These are phyloP conservation scores for Nezara viridula DNA, from an alignment of 2,888 invertebrate species.

Conservation along the genomic window DNA sequence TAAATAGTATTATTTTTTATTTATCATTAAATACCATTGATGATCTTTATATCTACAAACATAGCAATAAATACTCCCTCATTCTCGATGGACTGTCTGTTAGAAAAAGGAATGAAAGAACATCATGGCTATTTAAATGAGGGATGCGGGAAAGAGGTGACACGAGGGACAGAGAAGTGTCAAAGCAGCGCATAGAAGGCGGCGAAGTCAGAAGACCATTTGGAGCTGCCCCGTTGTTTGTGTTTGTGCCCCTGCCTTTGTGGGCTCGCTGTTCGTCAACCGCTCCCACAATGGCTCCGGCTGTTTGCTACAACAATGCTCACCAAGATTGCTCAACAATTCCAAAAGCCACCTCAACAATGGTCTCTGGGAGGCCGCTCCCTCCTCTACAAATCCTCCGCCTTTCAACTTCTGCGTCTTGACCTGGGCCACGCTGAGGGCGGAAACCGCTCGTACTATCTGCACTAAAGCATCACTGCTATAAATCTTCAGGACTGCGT, in stretches of 20 bases:
- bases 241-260: constrained; percentile 7
- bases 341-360: constrained; percentile 20
- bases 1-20: too few relatives aligned
- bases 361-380: neutral
- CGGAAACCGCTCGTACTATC: neutral
- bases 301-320: neutral
- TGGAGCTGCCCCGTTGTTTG: neutral
- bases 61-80: neutral
- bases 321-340: neutral
- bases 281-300: neutral
- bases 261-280: constrained; percentile 1
- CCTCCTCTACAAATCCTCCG: neutral
- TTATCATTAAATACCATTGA: neutral
- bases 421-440: constrained; percentile 1
- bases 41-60: neutral
- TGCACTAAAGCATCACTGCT: neutral
- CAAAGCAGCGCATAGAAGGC: constrained; percentile 9
- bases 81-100: neutral
- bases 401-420: constrained; percentile 12
- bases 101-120: neutral
- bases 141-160: neutral
- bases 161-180: constrained; percentile 21
- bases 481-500: neutral
- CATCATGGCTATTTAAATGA: neutral
- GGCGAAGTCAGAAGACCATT: constrained; percentile 10